These are phyloP conservation scores for Cyphomyrus discorhynchus DNA, from an alignment of 2,113 vertebrate genomes.

Conservation along the genomic window DNA sequence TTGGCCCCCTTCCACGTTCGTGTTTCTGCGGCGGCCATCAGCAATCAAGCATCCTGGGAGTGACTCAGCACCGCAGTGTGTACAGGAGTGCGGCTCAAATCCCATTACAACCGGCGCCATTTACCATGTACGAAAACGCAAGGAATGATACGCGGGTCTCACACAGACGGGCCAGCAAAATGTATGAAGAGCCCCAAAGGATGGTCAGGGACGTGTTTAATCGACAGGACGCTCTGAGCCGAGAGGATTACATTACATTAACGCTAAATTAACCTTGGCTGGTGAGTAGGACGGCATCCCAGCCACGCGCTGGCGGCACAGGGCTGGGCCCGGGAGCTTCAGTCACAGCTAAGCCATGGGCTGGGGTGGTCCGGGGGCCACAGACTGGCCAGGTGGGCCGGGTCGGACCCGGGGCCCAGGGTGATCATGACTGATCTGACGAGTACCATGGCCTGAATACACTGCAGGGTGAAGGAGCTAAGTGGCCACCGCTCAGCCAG, in stretches of 20 bases:
- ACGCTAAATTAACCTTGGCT: constrained; percentile 16
- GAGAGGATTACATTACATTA: constrained; percentile 2
- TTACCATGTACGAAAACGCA: neutral
- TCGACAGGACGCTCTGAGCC: neutral
- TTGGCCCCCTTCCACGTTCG: neutral
- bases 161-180: neutral
- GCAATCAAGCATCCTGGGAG: neutral
- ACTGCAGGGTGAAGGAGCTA: neutral
- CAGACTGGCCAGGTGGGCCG: neutral
- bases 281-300: neutral
- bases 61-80: constrained; percentile 9
- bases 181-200: neutral
- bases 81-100: neutral
- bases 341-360: neutral
- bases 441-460: neutral
- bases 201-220: neutral
- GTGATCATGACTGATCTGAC: neutral
- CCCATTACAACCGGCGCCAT: neutral
- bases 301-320: neutral
- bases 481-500: neutral
- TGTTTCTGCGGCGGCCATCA: constrained; percentile 2
- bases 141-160: neutral
- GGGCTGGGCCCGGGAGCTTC: neutral
- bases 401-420: neutral
- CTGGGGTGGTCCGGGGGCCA: neutral